phyloP scores from a whole-genome alignment of 2,113 vertebrate genomes.

The Notothenia coriiceps region DNA sequence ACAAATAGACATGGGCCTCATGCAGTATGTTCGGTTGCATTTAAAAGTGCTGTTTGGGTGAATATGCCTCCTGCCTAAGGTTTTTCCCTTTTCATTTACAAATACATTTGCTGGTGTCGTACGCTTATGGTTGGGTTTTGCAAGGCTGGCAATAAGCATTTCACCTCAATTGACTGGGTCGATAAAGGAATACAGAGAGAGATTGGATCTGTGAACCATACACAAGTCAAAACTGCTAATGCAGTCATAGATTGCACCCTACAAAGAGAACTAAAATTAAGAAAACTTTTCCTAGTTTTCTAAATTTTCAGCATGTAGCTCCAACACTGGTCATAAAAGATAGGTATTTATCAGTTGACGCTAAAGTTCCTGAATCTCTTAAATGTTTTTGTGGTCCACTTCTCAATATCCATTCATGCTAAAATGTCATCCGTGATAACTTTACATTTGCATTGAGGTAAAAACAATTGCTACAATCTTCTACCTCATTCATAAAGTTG shows the following conservation, averaged over 20 bases:
- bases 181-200: not conserved
- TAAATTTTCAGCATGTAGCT: not conserved
- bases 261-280: too few relatives aligned
- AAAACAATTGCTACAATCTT: not conserved
- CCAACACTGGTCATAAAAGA: not conserved
- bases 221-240: not conserved
- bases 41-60: slow-evolving; percentile 34
- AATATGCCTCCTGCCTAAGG: slow-evolving; percentile 1
- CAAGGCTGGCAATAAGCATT: not conserved
- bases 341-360: not conserved
- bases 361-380: not conserved
- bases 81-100: not conserved
- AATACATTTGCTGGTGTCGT: slow-evolving; percentile 20
- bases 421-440: not conserved
- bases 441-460: not conserved
- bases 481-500: not conserved
- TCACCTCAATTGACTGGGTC: slow-evolving; percentile 1
- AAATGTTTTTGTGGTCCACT: not conserved
- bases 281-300: too few relatives aligned
- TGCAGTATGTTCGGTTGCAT: slow-evolving; percentile 14
- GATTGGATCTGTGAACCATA: too few relatives aligned
- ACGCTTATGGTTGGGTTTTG: slow-evolving; percentile 31
- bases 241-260: too few relatives aligned
- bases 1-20: not conserved
- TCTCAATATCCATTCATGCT: not conserved